Percentiles rank a stretch among this genome's conserved stretches.
Conservation (phyloP, 2,888 invertebrate species). For the Elgonia sp. region DNA sequence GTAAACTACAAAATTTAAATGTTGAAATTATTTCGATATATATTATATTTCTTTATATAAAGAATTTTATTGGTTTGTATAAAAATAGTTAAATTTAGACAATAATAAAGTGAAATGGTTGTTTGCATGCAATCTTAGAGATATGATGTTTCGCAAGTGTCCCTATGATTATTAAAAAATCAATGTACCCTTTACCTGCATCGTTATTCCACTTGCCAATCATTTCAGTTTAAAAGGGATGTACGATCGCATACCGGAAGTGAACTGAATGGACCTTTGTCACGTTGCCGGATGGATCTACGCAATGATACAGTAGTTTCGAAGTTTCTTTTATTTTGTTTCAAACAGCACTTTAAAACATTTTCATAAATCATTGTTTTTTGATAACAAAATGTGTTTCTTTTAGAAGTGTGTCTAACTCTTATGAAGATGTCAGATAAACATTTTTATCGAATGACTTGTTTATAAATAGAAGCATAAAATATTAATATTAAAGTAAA, state of each 20-base stretch:
- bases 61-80: no score
- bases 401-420: background rate
- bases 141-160: background rate
- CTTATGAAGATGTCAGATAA: no score
- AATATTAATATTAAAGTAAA: no score
- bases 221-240: slow-evolving; percentile 33
- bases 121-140: background rate
- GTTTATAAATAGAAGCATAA: no score
- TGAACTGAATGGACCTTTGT: slow-evolving; percentile 54
- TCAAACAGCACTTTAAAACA: slow-evolving; percentile 11
- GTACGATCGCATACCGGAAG: slow-evolving; percentile 50
- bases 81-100: no score
- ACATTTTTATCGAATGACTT: no score
- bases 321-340: slow-evolving; percentile 38
- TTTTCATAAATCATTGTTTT: slow-evolving; percentile 31
- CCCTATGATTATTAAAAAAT: background rate
- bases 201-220: slow-evolving; percentile 14
- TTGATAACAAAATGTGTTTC: slow-evolving; percentile 10
- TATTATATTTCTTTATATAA: no score
- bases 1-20: no score
- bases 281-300: slow-evolving; percentile 34
- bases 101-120: no score
- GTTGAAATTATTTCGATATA: no score
- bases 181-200: slow-evolving; percentile 15
- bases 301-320: slow-evolving; percentile 21